Conservation (phyloP, 2,797 vertebrate species). For the Lutjanus campechanus region DNA sequence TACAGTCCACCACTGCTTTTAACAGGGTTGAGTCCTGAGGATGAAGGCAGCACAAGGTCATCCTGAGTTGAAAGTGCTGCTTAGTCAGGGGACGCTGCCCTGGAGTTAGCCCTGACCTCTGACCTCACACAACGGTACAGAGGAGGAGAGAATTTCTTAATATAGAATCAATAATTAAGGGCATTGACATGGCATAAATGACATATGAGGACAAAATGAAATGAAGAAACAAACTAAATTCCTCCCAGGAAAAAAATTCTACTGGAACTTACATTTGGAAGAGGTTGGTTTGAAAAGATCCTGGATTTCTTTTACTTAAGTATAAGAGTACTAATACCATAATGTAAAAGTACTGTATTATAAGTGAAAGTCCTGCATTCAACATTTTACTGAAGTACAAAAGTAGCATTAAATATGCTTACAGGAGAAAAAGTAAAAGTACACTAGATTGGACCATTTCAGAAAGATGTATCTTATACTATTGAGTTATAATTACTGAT, state of each 20-base stretch:
- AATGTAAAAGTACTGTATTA: no score
- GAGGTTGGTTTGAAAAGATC: neutral
- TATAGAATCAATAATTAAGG: neutral
- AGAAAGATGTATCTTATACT: no score
- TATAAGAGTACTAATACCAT: no score
- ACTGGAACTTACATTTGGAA: neutral
- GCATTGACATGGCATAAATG: neutral
- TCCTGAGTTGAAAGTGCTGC: conserved; percentile 3
- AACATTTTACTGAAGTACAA: no score
- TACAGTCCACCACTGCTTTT: no score
- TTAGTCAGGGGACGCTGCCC: conserved; percentile 6
- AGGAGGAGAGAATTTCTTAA: neutral
- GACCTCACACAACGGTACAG: neutral
- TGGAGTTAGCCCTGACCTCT: conserved; percentile 30
- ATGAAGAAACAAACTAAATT: neutral
- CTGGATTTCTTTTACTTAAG: neutral
- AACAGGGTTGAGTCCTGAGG: neutral
- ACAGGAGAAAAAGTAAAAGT: no score
- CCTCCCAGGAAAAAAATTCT: neutral
- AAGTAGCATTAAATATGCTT: no score
- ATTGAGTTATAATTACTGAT: no score
- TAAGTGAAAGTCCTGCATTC: no score
- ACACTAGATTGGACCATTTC: no score
- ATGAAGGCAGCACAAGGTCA: neutral
- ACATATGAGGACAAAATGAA: neutral